Conservation (phyloP, 2,797 vertebrate genomes). For the Dermochelys coriacea region DNA sequence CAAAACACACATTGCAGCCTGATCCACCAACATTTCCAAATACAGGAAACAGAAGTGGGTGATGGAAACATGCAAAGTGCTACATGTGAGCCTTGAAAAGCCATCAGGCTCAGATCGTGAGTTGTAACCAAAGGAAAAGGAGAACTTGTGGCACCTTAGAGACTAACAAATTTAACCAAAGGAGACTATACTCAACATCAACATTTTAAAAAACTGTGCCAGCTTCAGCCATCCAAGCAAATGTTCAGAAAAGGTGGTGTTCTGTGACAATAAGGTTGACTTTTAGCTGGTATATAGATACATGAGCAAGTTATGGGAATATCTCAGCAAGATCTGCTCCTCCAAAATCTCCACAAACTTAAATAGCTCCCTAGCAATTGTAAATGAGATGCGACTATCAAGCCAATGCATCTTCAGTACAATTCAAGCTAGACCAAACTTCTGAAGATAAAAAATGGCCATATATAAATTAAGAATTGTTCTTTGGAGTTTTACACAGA, state of each 20-base stretch:
- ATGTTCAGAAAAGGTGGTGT: not conserved
- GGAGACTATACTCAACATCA: not conserved
- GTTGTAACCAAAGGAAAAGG: not conserved
- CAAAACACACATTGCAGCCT: fast-evolving
- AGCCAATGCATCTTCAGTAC: not conserved
- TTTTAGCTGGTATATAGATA: not conserved
- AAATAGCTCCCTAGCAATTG: not conserved
- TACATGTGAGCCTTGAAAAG: not conserved
- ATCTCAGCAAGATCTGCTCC: not conserved
- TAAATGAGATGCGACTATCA: not conserved
- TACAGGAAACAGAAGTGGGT: not conserved
- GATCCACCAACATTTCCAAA: not conserved
- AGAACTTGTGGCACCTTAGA: no score
- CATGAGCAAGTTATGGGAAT: not conserved
- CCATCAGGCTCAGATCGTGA: not conserved
- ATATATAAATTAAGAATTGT: not conserved
- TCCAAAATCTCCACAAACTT: not conserved
- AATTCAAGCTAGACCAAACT: not conserved
- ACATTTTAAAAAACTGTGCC: not conserved
- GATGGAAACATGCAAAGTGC: not conserved
- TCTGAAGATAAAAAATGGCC: not conserved
- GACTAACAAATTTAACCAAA: no score
- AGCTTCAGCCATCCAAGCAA: not conserved
- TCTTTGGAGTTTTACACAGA: not conserved
- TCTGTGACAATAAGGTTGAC: no score